Evolutionary conservation across 2,888 invertebrate species (phyloP).

Genomic region (Drosophila colorata): DNA sequence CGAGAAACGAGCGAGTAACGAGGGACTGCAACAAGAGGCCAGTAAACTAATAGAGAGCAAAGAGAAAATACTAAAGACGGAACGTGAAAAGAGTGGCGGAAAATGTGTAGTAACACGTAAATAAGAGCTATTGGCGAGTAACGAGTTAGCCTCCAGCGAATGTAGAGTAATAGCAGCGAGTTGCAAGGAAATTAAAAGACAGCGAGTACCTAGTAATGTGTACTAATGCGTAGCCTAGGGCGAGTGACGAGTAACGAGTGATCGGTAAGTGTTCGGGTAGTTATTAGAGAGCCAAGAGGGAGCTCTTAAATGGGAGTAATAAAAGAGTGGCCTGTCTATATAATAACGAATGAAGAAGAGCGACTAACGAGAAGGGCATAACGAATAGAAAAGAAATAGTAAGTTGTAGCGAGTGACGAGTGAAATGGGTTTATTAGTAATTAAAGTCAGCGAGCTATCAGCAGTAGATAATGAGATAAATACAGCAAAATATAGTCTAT

Average conservation of each 20-base stretch:
- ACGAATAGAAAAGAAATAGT: too few species aligned
- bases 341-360: background rate
- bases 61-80: too few species aligned
- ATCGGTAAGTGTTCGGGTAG: background rate
- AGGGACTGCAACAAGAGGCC: too few species aligned
- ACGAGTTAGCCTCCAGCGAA: background rate
- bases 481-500: too few species aligned
- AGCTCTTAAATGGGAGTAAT: too few species aligned
- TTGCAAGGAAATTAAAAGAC: background rate
- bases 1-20: too few species aligned
- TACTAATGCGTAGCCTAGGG: too few species aligned
- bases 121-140: background rate
- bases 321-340: background rate
- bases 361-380: background rate
- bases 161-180: background rate
- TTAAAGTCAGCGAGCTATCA: background rate
- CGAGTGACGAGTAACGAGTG: background rate
- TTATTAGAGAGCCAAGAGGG: background rate
- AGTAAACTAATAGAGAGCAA: too few species aligned
- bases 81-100: too few species aligned
- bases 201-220: too few species aligned
- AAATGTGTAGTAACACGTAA: too few species aligned
- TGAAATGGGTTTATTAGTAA: background rate
- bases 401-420: conserved; percentile 2
- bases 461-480: too few species aligned